Evolutionary conservation across 2,113 vertebrate genomes (phyloP).

Genomic region (Elephas maximus): DNA sequence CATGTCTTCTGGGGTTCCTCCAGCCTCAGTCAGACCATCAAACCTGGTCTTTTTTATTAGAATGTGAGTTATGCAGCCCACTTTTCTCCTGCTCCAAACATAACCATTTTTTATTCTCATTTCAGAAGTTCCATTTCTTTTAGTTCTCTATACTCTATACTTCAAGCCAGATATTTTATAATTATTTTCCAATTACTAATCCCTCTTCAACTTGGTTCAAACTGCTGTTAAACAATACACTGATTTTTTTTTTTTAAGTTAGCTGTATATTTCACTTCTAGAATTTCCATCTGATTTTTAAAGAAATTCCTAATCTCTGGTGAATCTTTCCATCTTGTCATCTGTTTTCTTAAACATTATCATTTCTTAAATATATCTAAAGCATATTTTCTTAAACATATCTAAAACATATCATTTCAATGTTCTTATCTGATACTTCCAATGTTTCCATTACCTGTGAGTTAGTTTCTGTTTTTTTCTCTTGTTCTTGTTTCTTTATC

Average conservation of each 20-base stretch:
- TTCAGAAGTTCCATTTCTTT: not conserved
- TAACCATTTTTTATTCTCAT: not conserved
- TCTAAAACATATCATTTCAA: not conserved
- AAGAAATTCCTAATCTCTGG: not conserved
- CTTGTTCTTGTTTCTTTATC: too few species aligned
- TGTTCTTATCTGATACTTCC: not conserved
- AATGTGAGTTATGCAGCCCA: too few species aligned
- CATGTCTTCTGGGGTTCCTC: too few species aligned
- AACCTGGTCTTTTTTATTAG: too few species aligned
- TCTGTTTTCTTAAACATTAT: not conserved
- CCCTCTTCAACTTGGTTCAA: not conserved
- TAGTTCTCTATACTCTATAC: not conserved
- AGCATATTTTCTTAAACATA: too few species aligned
- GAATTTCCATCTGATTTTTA: constrained; percentile 8
- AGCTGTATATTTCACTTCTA: not conserved
- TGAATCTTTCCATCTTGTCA: not conserved
- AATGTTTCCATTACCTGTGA: too few species aligned
- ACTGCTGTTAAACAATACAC: not conserved
- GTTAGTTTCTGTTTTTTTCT: too few species aligned
- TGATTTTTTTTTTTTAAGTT: not conserved
- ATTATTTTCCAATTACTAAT: not conserved
- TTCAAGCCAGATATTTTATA: not conserved
- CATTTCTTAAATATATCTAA: too few species aligned
- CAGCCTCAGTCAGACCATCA: too few species aligned
- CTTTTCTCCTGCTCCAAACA: too few species aligned